Base-by-base conservation (phyloP, 92 coral and sea anemone genomes). In the Blastomussa wellsi region DNA sequence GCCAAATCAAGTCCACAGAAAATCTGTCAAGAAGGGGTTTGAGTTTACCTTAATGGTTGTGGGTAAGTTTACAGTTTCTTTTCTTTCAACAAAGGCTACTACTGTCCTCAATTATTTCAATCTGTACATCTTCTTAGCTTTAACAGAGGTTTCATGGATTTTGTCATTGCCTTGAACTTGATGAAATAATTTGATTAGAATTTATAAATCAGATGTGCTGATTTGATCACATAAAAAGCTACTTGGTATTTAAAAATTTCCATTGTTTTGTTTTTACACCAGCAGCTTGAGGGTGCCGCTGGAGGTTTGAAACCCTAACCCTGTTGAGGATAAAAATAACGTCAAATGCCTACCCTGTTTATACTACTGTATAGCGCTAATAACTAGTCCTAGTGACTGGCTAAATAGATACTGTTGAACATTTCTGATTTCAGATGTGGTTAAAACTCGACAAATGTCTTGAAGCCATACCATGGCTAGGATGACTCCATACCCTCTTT, bases 31-130 rank as follows among this genome's bases (percentile, higher is more conserved):
- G 90, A 95, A 95, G 53, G 99, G 99, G 16, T 97, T 97, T 86
- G 99, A 97, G 82, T 97, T 97, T 82, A 97, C 99, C 2, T 86
- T 97, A 22, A 95, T 97, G 99, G 98, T 97, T 87, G 98, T 97
- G 59, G 99, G 99, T 97, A 89, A 90, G 90, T 79, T 38, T 38
- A 51, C 24, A 1, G 22, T 38, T 35, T 72, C 9, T 28, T 75
- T 26, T 65, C 41, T 51, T 81, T 44, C 60, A 47, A 32, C 74
- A 76, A 66, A 66, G 36, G 72, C 5, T 11, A 15, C 5, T 17
- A 29, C 28, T 38, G n/a, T 24, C 26, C 37, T 22, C n/a, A 0
- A 70, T 6, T 20, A 70, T 35, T 32, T 35, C n/a, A 69, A 69
- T 36, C 14, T 69, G 74, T 69, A 7, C 38, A 33, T 69, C 70